These are phyloP conservation scores for Littorina saxatilis DNA, from an alignment of 1,140 invertebrate species.

Conservation along the genomic window DNA sequence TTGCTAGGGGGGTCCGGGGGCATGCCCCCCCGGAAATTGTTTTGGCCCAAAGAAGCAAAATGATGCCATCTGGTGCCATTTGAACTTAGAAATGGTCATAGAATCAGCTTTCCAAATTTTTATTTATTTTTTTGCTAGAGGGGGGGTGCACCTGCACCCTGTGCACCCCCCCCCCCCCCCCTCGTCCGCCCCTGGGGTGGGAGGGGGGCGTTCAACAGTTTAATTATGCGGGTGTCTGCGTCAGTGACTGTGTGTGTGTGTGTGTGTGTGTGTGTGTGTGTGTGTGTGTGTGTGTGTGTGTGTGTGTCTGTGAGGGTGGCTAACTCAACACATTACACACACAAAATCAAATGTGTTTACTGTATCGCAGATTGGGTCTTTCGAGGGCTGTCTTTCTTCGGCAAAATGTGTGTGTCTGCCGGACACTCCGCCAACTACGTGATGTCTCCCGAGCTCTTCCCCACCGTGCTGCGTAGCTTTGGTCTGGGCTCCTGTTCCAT, in stretches of 20 bases:
- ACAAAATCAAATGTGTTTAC: not conserved
- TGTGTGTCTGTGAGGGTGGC: not conserved
- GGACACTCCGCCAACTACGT: slow-evolving; percentile 80
- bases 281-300: not conserved
- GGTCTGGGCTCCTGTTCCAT: slow-evolving; percentile 87
- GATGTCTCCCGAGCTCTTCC: slow-evolving; percentile 89
- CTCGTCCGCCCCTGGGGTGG: no score
- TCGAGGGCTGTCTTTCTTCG: slow-evolving; percentile 44
- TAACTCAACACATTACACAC: not conserved
- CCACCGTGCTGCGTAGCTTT: slow-evolving; percentile 88
- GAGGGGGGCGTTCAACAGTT: no score
- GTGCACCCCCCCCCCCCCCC: no score
- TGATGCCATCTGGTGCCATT: not conserved
- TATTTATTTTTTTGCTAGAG: no score
- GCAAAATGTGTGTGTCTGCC: slow-evolving; percentile 36
- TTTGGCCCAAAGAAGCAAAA: no score
- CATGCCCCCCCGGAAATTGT: no score
- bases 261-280: not conserved
- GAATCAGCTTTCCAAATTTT: no score
- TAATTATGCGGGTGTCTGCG: no score
- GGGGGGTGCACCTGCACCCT: no score
- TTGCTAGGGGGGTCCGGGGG: no score
- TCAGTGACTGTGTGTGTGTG: not conserved
- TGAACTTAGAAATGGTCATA: slow-evolving; percentile 31
- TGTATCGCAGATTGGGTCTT: slow-evolving; percentile 29